These are phyloP conservation scores for Ondatra zibethicus DNA, from an alignment of 2,113 vertebrate species.

Conservation along the genomic window DNA sequence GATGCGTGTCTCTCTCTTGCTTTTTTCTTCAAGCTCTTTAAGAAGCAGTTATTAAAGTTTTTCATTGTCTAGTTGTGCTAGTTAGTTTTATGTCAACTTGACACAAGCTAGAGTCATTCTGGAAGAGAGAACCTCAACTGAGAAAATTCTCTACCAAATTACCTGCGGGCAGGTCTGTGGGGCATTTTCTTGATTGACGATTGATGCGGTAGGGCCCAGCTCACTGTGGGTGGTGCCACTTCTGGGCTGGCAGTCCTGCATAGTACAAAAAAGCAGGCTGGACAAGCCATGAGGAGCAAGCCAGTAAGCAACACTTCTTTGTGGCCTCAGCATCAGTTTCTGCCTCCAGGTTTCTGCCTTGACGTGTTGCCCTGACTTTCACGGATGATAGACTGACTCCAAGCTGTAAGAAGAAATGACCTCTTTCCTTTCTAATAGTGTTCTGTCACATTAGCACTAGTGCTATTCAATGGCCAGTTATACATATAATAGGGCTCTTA, in stretches of 20 bases:
- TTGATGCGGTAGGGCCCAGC: background rate
- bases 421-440: background rate
- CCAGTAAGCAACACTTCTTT: background rate
- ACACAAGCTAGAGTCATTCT: background rate
- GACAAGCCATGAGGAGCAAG: background rate
- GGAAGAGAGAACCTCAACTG: background rate
- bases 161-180: background rate
- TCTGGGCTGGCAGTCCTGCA: background rate
- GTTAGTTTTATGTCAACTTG: background rate
- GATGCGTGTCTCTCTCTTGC: background rate
- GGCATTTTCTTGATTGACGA: background rate
- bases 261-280: background rate
- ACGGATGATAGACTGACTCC: background rate
- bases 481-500: background rate
- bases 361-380: background rate
- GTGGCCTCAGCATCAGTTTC: background rate
- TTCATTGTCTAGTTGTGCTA: background rate
- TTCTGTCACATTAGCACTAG: background rate
- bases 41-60: background rate
- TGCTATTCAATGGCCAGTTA: background rate
- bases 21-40: background rate
- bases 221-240: background rate
- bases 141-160: background rate
- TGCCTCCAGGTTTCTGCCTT: background rate
- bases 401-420: background rate